Base-by-base conservation (phyloP, 2,113 vertebrate genomes). In the Corapipo altera region DNA sequence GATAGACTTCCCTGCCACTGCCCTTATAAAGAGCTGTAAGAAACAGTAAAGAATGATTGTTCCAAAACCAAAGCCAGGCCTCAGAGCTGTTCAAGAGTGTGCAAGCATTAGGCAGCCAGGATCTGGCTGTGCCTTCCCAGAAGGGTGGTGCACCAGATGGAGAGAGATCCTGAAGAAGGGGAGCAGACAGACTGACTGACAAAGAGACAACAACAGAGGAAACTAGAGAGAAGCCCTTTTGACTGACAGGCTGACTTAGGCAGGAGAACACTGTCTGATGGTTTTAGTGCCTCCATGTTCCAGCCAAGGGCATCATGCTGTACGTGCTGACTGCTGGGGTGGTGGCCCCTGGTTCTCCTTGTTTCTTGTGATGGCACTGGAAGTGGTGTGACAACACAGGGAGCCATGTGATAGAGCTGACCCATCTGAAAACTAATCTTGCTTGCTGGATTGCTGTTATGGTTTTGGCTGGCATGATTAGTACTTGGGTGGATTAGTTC, bases 261-360 rank as follows among this genome's bases (percentile, higher is more conserved):
- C 49, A 57, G 41, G 35, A 75, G 35, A 78, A 20, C 12, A 1
- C 12, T 28, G 6, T n/a, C 51, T 19, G 5, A 14, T 81, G 17
- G 13, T 12, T 66, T 89, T 66, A 41, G 20, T 54, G 27, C 2
- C 33, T 12, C 15, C 0, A 0, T 24, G 23, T 51, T 46, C 5
- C 3, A 70, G 72, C 32, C 1, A 0, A 46, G 22, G 27, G 35
- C 61, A 76, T 76, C 44, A 22, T 21, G 27, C 51, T 9, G 5
- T 12, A 8, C 0, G 0, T 46, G 20, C 20, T 3, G 9, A 54
- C 44, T 44, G 22, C 35, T 54, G 51, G 13, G 37, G 27, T 46
- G 37, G 11, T 30, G 15, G 20, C 9, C 4, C 37, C 32, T 20
- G 5, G 15, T 48, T 83, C 59, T 88, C 30, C 58, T 57, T 18